Percentiles rank a stretch among this genome's conserved stretches.
Conservation (phyloP, 2,888 invertebrate species). For the Iselma pallidipennis region DNA sequence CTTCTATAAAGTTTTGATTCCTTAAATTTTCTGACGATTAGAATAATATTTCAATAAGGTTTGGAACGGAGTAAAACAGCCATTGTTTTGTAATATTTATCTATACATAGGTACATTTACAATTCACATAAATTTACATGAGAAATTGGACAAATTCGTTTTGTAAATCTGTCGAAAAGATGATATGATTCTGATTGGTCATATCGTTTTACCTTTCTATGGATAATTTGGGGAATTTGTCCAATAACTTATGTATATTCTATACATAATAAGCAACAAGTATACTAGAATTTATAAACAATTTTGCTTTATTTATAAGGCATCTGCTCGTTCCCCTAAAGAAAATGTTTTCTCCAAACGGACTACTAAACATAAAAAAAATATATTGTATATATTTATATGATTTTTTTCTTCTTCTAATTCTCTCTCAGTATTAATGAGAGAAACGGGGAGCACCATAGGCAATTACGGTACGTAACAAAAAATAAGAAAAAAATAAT, state of each 20-base stretch:
- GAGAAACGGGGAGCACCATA: background rate
- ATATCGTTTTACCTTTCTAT: background rate
- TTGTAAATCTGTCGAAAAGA: conserved; percentile 19
- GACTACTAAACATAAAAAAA: conserved; percentile 10
- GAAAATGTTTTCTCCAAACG: conserved; percentile 1
- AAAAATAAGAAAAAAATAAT: background rate
- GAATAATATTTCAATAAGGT: too few relatives aligned
- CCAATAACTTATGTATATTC: background rate
- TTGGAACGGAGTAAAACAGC: too few relatives aligned
- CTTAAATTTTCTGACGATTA: too few relatives aligned
- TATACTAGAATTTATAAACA: conserved; percentile 9
- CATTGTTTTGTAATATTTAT: background rate
- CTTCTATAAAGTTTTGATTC: too few relatives aligned
- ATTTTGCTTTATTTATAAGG: conserved; percentile 19
- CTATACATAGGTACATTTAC: conserved; percentile 12
- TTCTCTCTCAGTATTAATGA: background rate
- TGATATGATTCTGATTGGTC: conserved; percentile 20
- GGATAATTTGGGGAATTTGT: background rate
- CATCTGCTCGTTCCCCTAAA: conserved; percentile 11
- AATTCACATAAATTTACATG: conserved; percentile 19
- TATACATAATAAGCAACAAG: conserved; percentile 22
- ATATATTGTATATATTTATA: conserved; percentile 10
- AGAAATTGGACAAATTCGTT: conserved; percentile 11
- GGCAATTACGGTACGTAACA: background rate
- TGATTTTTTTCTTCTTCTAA: background rate